Evolutionary conservation across 2,113 vertebrate genomes (phyloP).

Genomic region (Sander lucioperca): DNA sequence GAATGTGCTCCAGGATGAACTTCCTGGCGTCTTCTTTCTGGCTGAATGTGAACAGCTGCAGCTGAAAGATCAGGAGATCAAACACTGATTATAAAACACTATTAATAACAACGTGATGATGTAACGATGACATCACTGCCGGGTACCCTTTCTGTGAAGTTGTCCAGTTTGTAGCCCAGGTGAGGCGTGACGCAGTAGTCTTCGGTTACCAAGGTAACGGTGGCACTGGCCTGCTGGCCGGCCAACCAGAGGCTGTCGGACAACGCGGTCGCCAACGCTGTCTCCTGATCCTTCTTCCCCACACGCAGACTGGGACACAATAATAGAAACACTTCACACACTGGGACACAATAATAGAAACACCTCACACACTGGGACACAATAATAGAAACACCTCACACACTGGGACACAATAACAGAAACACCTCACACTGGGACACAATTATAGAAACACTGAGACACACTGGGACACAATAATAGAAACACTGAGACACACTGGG

Average conservation of each 20-base stretch:
- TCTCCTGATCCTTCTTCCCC: conserved; percentile 78
- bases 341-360: no score
- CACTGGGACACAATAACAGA: no score
- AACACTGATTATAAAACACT: no score
- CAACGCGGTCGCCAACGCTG: conserved; percentile 76
- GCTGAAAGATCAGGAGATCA: conserved; percentile 69
- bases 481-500: no score
- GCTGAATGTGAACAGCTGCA: conserved; percentile 88
- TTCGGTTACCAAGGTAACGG: conserved; percentile 80
- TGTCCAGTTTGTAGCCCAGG: conserved; percentile 75
- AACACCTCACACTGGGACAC: no score
- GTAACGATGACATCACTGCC: not conserved
- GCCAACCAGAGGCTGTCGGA: conserved; percentile 88
- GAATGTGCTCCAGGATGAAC: conserved; percentile 88
- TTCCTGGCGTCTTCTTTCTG: conserved; percentile 82
- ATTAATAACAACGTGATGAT: no score
- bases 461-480: no score
- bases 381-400: no score
- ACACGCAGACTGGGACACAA: conserved; percentile 79
- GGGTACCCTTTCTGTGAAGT: conserved; percentile 83
- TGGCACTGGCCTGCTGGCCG: conserved; percentile 80
- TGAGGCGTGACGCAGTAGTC: conserved; percentile 56
- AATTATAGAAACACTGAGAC: no score
- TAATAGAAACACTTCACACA: not conserved
- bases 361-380: no score